Conservation (phyloP, 1,140 invertebrate genomes). For the Chelonus insularis region DNA sequence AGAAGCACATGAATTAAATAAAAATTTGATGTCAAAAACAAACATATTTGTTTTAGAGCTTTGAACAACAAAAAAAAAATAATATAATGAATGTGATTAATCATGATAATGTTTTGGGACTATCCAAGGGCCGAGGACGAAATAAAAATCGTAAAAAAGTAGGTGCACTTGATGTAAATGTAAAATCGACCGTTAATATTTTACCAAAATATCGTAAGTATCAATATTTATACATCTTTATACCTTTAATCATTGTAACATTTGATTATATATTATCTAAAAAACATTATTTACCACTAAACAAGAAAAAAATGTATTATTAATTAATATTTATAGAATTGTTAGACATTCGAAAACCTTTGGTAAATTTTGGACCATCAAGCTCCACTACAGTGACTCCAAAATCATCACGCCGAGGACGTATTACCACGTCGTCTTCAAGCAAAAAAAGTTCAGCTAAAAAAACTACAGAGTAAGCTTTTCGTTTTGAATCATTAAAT, state of each 20-base stretch:
- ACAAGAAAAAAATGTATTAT: too few species aligned
- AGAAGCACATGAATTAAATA: too few species aligned
- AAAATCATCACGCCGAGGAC: background rate
- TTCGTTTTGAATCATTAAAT: too few species aligned
- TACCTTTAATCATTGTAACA: background rate
- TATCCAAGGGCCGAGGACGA: conserved; percentile 11
- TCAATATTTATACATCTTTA: background rate
- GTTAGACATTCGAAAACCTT: background rate
- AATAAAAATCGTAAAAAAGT: conserved; percentile 1
- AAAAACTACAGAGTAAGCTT: too few species aligned
- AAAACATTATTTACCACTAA: background rate
- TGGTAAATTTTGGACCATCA: conserved; percentile 6
- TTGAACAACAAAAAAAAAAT: too few species aligned
- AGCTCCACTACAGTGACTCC: conserved; percentile 10
- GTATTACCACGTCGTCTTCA: conserved; percentile 5
- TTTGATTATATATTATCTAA: background rate
- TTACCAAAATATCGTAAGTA: conserved; percentile 19
- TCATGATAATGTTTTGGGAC: conserved; percentile 11
- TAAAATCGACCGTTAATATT: background rate
- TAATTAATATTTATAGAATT: background rate
- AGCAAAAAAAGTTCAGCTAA: background rate
- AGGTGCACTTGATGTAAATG: background rate
- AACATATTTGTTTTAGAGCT: too few species aligned
- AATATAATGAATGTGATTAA: conserved; percentile 15
- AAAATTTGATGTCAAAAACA: too few species aligned